Base-by-base conservation (phyloP, 2,888 invertebrate species). In the Reticulitermes lucifugus region DNA sequence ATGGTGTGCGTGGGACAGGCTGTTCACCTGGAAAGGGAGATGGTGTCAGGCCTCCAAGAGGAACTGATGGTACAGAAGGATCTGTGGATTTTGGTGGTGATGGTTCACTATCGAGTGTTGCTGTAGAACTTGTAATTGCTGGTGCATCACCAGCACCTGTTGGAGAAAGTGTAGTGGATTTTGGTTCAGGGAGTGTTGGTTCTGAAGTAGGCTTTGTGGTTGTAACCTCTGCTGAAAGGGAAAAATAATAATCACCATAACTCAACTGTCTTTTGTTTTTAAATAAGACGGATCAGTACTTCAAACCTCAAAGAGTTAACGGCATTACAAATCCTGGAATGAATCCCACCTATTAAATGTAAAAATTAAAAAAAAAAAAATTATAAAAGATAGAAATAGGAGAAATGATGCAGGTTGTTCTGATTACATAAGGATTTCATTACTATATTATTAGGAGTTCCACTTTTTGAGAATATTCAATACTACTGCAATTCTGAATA, bases 1-100 rank as follows among this genome's bases (percentile, higher is more conserved):
- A 89, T 51, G 90, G 89, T 7, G 89, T 90, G 46, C 43, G 71
- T 9, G 85, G 85, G 22, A 79, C 35, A 21, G 83, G 41, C 18
- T 71, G 65, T 12, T 22, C 46, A 25, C 46, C 46, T 46, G 83
- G 41, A 29, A 22, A n/a, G 0, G 79, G 51, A 25, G 25, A 3
- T 25, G 51, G 79, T 2, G 14, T n/a, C 5, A n/a, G 65, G 9
- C 65, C 65, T 65, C 12, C 25, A 10, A 25, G 25, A 65, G 65
- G 43, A 41, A 51, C n/a, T 71, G 70, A 10, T n/a, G 83, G 51
- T 25, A 25, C 65, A 65, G 25, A n/a, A 51, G 83, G 83, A 6
- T 18, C 71, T 73, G 25, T 29, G 43, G 83, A 7, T 51, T 73
- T 12, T n/a, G n/a, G 73, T 43, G n/a, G 41, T 41, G 21, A 22